phyloP scores from a whole-genome alignment of 1,140 invertebrate genomes.

The Drosophila sucinea region DNA sequence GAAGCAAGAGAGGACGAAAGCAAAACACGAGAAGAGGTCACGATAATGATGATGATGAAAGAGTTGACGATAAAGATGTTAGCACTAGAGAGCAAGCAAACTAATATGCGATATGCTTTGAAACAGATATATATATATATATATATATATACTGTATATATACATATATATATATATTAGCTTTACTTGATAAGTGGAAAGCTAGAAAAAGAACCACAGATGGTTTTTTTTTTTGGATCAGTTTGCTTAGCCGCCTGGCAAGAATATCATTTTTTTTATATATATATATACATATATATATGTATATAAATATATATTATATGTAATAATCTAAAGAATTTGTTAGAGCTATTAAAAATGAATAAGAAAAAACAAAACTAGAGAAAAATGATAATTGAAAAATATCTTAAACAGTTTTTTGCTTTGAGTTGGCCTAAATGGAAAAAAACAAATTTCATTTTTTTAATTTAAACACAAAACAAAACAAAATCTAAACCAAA shows the following conservation, averaged over 20 bases:
- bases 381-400: conserved; percentile 35
- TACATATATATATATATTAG: conserved; percentile 31
- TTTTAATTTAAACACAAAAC: conserved; percentile 60
- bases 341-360: conserved; percentile 65
- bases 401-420: conserved; percentile 46
- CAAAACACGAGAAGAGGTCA: not conserved
- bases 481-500: conserved; percentile 31
- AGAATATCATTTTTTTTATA: conserved; percentile 75
- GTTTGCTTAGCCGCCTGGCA: conserved; percentile 56
- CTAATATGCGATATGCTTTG: conserved; percentile 25
- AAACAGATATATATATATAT: conserved; percentile 11
- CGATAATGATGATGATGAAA: not conserved
- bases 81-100: conserved; percentile 20
- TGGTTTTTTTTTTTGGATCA: conserved; percentile 26
- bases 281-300: conserved; percentile 58
- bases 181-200: conserved; percentile 39
- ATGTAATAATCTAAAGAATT: conserved; percentile 66
- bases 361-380: conserved; percentile 41
- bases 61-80: conserved; percentile 4
- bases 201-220: conserved; percentile 50
- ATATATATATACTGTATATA: conserved; percentile 42
- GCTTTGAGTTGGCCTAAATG: conserved; percentile 50
- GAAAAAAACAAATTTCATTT: conserved; percentile 25
- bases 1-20: conserved; percentile 10
- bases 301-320: conserved; percentile 54